A percentile compares a stretch with the other conserved stretches of the same genome.
phyloP scores from a whole-genome alignment of 2,113 vertebrate species.

The Maccullochella peelii region DNA sequence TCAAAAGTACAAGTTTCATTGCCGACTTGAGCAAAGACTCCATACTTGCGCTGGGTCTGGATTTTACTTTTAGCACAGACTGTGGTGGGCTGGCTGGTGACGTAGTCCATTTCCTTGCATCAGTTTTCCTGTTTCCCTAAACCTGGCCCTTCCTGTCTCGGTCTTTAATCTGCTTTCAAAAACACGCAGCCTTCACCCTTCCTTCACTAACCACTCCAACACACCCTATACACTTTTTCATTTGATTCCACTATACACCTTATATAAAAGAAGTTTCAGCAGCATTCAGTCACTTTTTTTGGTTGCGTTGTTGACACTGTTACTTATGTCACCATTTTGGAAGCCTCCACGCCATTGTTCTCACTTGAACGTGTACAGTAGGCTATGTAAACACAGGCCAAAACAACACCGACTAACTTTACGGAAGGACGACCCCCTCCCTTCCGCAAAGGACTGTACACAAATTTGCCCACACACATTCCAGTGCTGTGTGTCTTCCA shows the following conservation, averaged over 20 bases:
- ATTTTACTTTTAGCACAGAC: conserved; percentile 75
- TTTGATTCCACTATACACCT: background rate
- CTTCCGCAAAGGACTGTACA: conserved; percentile 66
- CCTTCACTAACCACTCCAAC: background rate
- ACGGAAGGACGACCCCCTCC: conserved; percentile 74
- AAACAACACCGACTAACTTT: conserved; percentile 50
- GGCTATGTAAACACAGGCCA: conserved; percentile 67
- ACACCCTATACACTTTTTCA: background rate
- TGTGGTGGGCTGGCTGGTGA: conserved; percentile 78
- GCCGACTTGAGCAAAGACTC: conserved; percentile 81
- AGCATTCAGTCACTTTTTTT: conserved; percentile 7
- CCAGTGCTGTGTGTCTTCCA: conserved; percentile 36
- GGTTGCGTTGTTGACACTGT: background rate
- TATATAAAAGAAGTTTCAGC: background rate
- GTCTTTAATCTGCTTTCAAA: conserved; percentile 81
- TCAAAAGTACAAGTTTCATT: conserved; percentile 86
- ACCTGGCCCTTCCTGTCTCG: conserved; percentile 86
- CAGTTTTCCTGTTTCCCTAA: conserved; percentile 87
- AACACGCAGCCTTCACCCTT: conserved; percentile 49
- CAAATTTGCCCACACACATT: conserved; percentile 61
- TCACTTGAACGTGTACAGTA: conserved; percentile 46
- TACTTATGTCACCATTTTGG: conserved; percentile 50
- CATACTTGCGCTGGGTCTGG: conserved; percentile 75
- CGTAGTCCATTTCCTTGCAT: conserved; percentile 83
- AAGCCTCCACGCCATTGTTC: conserved; percentile 69